A percentile compares a stretch with the other conserved stretches of the same genome.
phyloP scores from a whole-genome alignment of 2,797 vertebrate genomes.

The Gallinago solitaria region DNA sequence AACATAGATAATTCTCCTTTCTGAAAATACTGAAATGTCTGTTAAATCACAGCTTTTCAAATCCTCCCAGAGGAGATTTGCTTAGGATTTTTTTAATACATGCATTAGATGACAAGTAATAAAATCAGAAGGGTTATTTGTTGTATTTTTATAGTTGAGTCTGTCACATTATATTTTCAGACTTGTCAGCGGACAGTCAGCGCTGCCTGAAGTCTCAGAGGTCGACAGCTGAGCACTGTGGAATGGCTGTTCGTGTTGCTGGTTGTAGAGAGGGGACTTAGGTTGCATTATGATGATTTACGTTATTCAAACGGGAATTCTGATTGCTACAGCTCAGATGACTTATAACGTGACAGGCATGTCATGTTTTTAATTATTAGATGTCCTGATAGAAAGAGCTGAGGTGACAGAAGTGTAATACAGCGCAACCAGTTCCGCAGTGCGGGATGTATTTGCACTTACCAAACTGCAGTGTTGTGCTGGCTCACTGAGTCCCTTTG shows the following conservation, averaged over 20 bases:
- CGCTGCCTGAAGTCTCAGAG: neutral
- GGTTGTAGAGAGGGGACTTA: neutral
- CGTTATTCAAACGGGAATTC: neutral
- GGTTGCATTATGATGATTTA: neutral
- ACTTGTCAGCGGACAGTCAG: neutral
- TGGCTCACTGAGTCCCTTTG: neutral
- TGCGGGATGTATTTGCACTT: fast-evolving
- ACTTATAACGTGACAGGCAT: neutral
- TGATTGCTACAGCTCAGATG: neutral
- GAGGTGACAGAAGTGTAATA: neutral
- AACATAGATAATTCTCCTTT: neutral
- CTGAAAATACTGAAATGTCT: neutral
- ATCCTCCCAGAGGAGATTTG: slow-evolving; percentile 30
- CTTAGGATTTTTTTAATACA: neutral
- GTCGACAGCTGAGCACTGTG: neutral
- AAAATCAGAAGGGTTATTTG: slow-evolving; percentile 25
- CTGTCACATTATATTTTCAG: slow-evolving; percentile 5
- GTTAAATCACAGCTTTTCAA: slow-evolving; percentile 40
- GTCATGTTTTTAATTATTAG: neutral
- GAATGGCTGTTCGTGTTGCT: neutral
- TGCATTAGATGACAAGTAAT: slow-evolving; percentile 20
- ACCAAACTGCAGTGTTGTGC: fast-evolving
- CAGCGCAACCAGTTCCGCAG: neutral
- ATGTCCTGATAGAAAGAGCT: neutral
- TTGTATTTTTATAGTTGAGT: slow-evolving; percentile 19